Percentiles rank a stretch among this genome's conserved stretches.
These are phyloP conservation scores for Barnardius zonarius DNA, from an alignment of 2,113 vertebrate genomes.

Conservation along the genomic window DNA sequence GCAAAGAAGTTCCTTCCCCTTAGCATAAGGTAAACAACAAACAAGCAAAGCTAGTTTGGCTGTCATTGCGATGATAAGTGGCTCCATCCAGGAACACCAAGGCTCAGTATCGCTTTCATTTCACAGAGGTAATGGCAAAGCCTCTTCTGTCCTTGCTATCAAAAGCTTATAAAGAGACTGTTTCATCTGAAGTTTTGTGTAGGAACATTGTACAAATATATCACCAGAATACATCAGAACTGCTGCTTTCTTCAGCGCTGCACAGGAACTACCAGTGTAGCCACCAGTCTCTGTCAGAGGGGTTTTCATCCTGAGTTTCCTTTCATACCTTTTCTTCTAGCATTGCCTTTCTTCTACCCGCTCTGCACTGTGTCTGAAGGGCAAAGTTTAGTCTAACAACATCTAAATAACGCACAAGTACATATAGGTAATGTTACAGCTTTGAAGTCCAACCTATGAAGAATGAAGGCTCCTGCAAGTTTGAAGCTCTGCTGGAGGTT, in stretches of 20 bases:
- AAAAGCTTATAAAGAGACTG: conserved; percentile 48
- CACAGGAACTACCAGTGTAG: background rate
- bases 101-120: conserved; percentile 36
- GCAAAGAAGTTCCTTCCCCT: conserved; percentile 61
- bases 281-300: conserved; percentile 26
- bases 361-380: background rate
- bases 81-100: conserved; percentile 52
- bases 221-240: conserved; percentile 45
- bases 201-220: conserved; percentile 39
- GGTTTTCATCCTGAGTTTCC: background rate
- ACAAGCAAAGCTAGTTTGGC: conserved; percentile 29
- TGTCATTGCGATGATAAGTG: conserved; percentile 47
- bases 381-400: conserved; percentile 53
- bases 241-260: conserved; percentile 14
- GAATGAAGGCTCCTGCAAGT: conserved; percentile 7
- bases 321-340: background rate
- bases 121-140: conserved; percentile 58
- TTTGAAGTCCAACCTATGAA: conserved; percentile 27
- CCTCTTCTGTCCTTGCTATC: conserved; percentile 29
- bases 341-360: conserved; percentile 12
- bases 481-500: conserved; percentile 18
- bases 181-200: conserved; percentile 51
- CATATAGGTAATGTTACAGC: background rate
- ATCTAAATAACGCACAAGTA: background rate
- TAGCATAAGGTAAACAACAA: conserved; percentile 59